These are phyloP conservation scores for Drosophila tanythrix DNA, from an alignment of 2,888 invertebrate species.

Conservation along the genomic window DNA sequence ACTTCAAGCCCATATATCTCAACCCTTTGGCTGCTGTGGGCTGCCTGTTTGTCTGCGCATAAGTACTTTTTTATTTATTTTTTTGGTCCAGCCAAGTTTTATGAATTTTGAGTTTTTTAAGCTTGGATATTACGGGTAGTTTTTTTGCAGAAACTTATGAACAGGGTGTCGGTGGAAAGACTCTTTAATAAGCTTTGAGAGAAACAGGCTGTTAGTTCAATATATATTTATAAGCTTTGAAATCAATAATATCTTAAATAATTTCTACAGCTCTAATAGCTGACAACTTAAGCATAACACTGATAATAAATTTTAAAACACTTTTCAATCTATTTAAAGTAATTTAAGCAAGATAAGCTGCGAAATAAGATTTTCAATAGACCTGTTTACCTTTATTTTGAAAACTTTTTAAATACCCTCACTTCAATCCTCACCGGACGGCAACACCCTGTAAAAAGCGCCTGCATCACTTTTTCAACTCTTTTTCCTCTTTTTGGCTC, in stretches of 20 bases:
- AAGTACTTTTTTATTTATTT: conserved; percentile 57
- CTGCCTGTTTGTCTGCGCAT: conserved; percentile 58
- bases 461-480: conserved; percentile 42
- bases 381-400: background rate
- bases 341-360: no score
- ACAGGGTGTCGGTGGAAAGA: conserved; percentile 57
- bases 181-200: background rate
- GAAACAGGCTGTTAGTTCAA: background rate
- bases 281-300: background rate
- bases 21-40: conserved; percentile 72
- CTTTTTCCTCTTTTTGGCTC: conserved; percentile 38
- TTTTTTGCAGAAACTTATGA: conserved; percentile 20
- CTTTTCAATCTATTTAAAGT: background rate
- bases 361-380: no score
- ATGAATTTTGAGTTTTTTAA: conserved; percentile 69
- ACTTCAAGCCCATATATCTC: conserved; percentile 56
- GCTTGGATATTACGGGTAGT: conserved; percentile 63
- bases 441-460: conserved; percentile 59
- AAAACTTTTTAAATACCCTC: background rate
- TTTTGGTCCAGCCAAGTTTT: conserved; percentile 52
- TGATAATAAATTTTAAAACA: background rate
- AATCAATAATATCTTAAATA: background rate
- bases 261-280: background rate
- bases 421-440: background rate
- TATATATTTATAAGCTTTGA: background rate